Evolutionary conservation across 2,113 vertebrate genomes (phyloP).

Genomic region (Cariama cristata): DNA sequence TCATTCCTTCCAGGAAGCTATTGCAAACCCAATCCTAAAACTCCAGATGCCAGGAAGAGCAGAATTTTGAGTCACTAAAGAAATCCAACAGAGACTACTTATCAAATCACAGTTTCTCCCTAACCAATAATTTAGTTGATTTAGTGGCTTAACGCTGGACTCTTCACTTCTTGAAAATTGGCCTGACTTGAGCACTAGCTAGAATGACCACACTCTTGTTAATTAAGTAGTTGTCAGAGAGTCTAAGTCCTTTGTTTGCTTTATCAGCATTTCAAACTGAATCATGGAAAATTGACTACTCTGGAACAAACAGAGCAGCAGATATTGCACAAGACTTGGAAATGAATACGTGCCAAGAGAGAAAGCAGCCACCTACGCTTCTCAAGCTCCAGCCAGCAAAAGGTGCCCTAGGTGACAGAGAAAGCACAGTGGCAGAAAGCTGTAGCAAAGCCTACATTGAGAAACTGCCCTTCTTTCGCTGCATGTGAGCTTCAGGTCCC

Average conservation of each 20-base stretch:
- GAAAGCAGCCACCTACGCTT: too few relatives aligned
- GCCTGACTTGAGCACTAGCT: background rate
- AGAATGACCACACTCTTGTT: conserved; percentile 41
- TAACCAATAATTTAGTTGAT: conserved; percentile 38
- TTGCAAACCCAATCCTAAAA: background rate
- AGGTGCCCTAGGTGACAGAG: background rate
- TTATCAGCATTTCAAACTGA: background rate
- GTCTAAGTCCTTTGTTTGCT: background rate
- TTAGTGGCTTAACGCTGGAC: conserved; percentile 6
- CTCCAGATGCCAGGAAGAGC: background rate
- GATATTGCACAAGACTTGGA: background rate
- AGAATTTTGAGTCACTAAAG: background rate
- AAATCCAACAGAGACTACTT: background rate
- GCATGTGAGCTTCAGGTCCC: rapidly evolving
- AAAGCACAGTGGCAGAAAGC: background rate
- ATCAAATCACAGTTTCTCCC: conserved; percentile 29
- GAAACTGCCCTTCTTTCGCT: background rate
- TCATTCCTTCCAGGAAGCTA: background rate
- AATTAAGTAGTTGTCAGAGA: conserved; percentile 49
- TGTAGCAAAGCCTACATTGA: rapidly evolving
- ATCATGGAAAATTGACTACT: background rate
- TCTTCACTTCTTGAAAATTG: conserved; percentile 52
- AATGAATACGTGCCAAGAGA: background rate
- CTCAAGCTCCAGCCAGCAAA: background rate
- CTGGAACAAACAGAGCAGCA: background rate